Evolutionary conservation across 2,888 invertebrate species (phyloP).

Genomic region (Bimastos eiseni): DNA sequence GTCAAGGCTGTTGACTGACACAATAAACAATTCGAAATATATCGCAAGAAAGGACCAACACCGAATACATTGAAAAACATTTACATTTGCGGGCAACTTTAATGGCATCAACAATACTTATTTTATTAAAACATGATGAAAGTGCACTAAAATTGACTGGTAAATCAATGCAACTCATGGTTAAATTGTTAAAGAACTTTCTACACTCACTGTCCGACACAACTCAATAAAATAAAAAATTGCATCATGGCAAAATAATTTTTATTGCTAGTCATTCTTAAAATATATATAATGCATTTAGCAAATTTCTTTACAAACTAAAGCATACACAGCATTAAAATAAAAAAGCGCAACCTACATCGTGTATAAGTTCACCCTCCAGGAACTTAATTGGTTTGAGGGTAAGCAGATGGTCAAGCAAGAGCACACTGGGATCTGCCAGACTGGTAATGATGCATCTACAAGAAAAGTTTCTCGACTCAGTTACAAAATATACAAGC

Average conservation of each 20-base stretch:
- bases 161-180: too few relatives aligned
- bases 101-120: neutral
- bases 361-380: constrained; percentile 91
- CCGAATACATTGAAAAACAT: neutral
- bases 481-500: neutral
- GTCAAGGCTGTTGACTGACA: neutral
- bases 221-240: neutral
- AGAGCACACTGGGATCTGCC: constrained; percentile 90
- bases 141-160: too few relatives aligned
- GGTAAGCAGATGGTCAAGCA: constrained; percentile 88
- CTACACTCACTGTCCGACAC: neutral
- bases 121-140: neutral
- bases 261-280: neutral
- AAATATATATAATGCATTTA: neutral
- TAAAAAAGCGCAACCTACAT: constrained; percentile 64
- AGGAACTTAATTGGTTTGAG: constrained; percentile 92
- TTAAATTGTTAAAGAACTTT: neutral
- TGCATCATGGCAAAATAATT: neutral
- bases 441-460: constrained; percentile 89
- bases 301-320: neutral
- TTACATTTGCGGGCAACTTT: neutral
- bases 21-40: too few relatives aligned
- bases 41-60: neutral
- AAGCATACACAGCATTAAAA: constrained; percentile 41
- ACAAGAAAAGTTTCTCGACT: constrained; percentile 36